A percentile compares a stretch with the other conserved stretches of the same genome.
Evolutionary conservation across 2,113 vertebrate genomes (phyloP).

Genomic region (Poeciliopsis occidentalis): DNA sequence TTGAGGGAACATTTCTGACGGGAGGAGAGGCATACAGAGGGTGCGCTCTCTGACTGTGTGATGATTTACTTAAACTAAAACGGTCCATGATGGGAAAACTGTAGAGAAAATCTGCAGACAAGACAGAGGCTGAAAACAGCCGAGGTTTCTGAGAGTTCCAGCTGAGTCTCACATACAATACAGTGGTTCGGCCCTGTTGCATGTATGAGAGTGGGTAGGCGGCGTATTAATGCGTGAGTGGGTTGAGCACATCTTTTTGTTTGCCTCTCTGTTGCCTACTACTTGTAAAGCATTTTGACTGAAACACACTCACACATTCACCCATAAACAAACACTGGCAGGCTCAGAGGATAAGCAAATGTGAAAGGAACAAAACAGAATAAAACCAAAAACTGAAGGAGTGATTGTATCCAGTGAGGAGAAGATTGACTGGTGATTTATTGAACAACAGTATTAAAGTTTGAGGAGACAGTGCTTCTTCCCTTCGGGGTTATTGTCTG

Average conservation of each 20-base stretch:
- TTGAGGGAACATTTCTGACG: too few species aligned
- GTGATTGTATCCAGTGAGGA: conserved; percentile 58
- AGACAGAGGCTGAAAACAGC: conserved; percentile 56
- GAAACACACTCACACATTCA: conserved; percentile 24
- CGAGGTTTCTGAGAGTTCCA: conserved; percentile 44
- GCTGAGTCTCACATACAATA: conserved; percentile 56
- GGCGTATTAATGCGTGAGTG: conserved; percentile 59
- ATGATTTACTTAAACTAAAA: conserved; percentile 9
- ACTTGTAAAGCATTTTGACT: conserved; percentile 45
- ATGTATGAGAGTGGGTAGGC: conserved; percentile 48
- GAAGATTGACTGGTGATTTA: conserved; percentile 49
- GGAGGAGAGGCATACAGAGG: too few species aligned
- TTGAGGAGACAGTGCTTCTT: conserved; percentile 50
- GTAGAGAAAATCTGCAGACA: conserved; percentile 37
- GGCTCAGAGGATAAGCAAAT: too few species aligned
- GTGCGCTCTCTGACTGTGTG: conserved; percentile 29
- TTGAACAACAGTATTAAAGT: conserved; percentile 59
- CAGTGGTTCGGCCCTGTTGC: conserved; percentile 58
- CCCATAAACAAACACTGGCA: too few species aligned
- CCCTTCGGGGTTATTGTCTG: too few species aligned
- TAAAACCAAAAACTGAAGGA: conserved; percentile 1
- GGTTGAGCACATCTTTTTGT: conserved; percentile 56
- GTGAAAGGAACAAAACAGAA: too few species aligned
- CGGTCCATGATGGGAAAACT: not conserved
- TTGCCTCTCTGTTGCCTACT: conserved; percentile 24